Percentiles rank a stretch among this genome's conserved stretches.
Evolutionary conservation across 53 echinoderm and acorn worm species (phyloP).

Genomic region (Astropecten irregularis): DNA sequence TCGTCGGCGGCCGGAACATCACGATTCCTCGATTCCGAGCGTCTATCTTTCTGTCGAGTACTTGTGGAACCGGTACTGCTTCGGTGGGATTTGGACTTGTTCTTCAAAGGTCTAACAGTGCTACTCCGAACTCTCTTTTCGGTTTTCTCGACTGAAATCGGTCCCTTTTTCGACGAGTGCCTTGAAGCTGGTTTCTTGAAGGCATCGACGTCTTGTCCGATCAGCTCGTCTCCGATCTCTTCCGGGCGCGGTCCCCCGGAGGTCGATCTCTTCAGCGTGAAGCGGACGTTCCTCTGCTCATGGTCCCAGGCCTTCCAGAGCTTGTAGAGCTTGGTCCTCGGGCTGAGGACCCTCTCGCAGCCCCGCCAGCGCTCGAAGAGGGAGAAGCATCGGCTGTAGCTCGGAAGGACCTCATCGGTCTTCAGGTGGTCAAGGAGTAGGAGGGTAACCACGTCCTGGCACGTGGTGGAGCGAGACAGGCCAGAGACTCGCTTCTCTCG

Average conservation of each 20-base stretch:
- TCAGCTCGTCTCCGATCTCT: constrained; percentile 34
- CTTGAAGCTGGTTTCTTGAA: background rate
- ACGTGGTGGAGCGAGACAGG: constrained; percentile 80
- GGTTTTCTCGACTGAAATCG: background rate
- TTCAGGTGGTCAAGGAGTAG: constrained; percentile 71
- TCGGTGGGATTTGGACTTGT: background rate
- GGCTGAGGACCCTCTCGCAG: constrained; percentile 84
- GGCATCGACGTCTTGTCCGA: background rate
- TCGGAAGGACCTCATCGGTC: constrained; percentile 63
- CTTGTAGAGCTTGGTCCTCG: constrained; percentile 84
- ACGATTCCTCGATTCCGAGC: constrained; percentile 6
- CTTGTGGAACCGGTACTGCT: background rate
- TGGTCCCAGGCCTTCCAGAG: constrained; percentile 95
- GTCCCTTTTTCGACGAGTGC: background rate
- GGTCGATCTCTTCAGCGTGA: constrained; percentile 77
- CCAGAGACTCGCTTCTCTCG: constrained; percentile 82
- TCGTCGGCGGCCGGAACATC: constrained; percentile 18
- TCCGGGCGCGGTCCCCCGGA: constrained; percentile 58
- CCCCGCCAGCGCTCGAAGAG: constrained; percentile 95
- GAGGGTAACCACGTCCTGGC: constrained; percentile 75
- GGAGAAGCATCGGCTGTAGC: constrained; percentile 69
- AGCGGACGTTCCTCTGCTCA: constrained; percentile 86
- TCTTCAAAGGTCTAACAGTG: constrained; percentile 22
- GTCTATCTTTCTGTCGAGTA: constrained; percentile 11
- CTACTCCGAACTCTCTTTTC: constrained; percentile 2